Percentiles rank a stretch among this genome's conserved stretches.
These are phyloP conservation scores for Cyclopterus lumpus DNA, from an alignment of 2,797 vertebrate species.

Conservation along the genomic window DNA sequence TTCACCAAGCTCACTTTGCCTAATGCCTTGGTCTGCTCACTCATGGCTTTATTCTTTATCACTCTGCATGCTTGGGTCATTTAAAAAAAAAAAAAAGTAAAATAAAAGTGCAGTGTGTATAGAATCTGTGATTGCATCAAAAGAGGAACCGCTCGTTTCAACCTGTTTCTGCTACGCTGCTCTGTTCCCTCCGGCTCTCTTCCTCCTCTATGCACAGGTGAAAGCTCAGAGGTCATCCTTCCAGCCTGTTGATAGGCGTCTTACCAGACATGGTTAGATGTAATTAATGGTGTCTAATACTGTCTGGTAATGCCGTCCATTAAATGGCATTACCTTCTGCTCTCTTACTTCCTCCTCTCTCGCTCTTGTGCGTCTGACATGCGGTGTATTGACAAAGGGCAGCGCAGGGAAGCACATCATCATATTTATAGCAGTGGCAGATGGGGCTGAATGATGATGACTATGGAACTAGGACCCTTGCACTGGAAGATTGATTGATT, in stretches of 20 bases:
- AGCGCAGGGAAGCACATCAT: slow-evolving; percentile 48
- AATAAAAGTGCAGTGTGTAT: slow-evolving; percentile 22
- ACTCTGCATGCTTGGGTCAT: slow-evolving; percentile 52
- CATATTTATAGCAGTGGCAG: slow-evolving; percentile 53
- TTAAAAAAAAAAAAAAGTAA: slow-evolving; percentile 8
- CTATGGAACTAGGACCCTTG: slow-evolving; percentile 80
- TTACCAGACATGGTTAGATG: slow-evolving; percentile 99
- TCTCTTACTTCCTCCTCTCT: slow-evolving; percentile 77
- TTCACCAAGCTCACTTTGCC: slow-evolving; percentile 29
- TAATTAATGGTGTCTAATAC: slow-evolving; percentile 96
- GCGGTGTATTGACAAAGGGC: slow-evolving; percentile 45
- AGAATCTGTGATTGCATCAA: slow-evolving; percentile 3
- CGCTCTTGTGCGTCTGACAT: slow-evolving; percentile 53
- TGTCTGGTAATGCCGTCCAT: slow-evolving; percentile 99
- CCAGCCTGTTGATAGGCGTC: slow-evolving; percentile 92
- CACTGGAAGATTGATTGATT: slow-evolving; percentile 74
- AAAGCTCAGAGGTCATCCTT: slow-evolving; percentile 76
- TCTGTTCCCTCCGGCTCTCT: slow-evolving; percentile 63
- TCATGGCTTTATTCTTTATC: slow-evolving; percentile 38
- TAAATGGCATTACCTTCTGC: slow-evolving; percentile 83
- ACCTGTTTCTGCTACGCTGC: slow-evolving; percentile 65
- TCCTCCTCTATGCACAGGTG: slow-evolving; percentile 74
- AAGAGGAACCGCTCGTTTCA: slow-evolving; percentile 63
- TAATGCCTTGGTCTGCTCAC: slow-evolving; percentile 42
- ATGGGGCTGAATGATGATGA: slow-evolving; percentile 45